Base-by-base conservation (phyloP, 2,797 vertebrate genomes). In the Microctenopoma stevenorrisi region DNA sequence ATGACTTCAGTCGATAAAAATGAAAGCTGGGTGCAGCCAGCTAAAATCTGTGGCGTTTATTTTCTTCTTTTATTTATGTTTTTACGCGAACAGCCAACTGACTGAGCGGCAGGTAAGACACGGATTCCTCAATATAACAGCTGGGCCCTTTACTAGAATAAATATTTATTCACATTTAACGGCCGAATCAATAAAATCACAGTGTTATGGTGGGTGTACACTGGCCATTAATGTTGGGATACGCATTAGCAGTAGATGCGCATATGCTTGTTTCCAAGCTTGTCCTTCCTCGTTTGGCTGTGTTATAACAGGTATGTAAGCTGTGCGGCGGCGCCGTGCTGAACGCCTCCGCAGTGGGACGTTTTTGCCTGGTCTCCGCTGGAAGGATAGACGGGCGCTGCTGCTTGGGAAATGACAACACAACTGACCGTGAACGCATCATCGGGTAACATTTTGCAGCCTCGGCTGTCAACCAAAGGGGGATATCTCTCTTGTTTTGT, bases 371-470 rank as follows among this genome's bases (percentile, higher is more conserved):
- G 6, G 25, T 18, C 14, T 89, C 82, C 7, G 58, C 76, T 5
- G 94, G 88, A 53, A 82, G 50, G 74, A 78, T 93, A 49, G 68
- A 79, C 0, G 91, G 93, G 0, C 94, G 94, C 46, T 97, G 96
- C 91, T 96, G 95, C 74, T 40, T 94, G 63, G 82, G 54, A 58
- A 76, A 84, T 30, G 71, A 84, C 42, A 86, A 87, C 80, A 76
- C 55, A 35, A 79, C 73, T 74, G 74, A 76, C 79, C 58, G 64
- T 86, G 78, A 87, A 86, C 83, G 56, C 78, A 86, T 96, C 89
- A 93, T 92, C 25, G 91, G 92, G 91, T 93, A 35, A 35, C 30
- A 33, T 5, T 33, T 33, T 33, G 30, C 30, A 33, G 4, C 30
- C 5, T 33, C 30, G 30, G 5, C 7, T 33, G 30, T 1, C 30